Evolutionary conservation across 2,113 vertebrate genomes (phyloP).

Genomic region (Columba livia): DNA sequence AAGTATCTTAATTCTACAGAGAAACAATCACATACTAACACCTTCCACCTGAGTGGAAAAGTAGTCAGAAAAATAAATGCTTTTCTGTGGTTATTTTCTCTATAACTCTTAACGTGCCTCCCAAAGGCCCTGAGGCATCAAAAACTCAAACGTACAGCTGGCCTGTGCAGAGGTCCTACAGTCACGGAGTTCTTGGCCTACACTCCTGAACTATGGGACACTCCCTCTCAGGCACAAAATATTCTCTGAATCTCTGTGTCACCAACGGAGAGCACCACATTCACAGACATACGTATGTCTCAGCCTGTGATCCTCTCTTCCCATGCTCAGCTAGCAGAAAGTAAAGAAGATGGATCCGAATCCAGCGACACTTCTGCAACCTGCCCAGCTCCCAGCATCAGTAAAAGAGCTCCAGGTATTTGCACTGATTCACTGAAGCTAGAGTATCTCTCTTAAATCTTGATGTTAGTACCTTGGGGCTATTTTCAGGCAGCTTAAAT

Average conservation of each 20-base stretch:
- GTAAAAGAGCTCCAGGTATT: neutral
- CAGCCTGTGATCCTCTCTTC: neutral
- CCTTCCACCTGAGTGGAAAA: neutral
- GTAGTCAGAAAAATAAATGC: neutral
- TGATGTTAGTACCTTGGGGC: neutral
- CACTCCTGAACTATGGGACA: neutral
- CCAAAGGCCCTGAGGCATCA: neutral
- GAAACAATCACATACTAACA: neutral
- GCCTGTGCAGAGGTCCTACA: neutral
- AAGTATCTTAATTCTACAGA: neutral
- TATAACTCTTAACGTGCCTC: neutral
- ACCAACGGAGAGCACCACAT: neutral
- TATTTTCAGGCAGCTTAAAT: slow-evolving; percentile 24
- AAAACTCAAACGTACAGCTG: neutral
- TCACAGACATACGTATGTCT: neutral
- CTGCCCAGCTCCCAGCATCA: neutral
- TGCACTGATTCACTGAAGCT: neutral
- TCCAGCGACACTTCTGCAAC: neutral
- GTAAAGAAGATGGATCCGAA: neutral
- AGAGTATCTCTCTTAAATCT: neutral
- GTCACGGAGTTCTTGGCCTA: neutral
- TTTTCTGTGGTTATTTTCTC: neutral
- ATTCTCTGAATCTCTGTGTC: neutral
- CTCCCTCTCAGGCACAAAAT: neutral
- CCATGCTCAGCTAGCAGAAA: neutral